Percentiles rank a stretch among this genome's conserved stretches.
phyloP scores from a whole-genome alignment of 2,888 invertebrate genomes.

The Mongoloraphidia duomilia region DNA sequence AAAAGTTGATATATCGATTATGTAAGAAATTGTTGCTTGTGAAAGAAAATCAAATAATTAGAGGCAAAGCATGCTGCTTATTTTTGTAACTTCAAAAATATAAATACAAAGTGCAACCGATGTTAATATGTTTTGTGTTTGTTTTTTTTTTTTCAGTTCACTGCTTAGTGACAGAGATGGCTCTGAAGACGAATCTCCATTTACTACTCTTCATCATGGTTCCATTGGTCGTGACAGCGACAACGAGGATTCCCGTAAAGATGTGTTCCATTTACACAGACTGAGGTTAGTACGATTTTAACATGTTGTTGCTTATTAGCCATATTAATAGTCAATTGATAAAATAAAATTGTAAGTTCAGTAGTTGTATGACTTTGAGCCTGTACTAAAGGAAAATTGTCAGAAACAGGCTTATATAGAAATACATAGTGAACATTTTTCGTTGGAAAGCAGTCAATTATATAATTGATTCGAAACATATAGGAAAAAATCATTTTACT shows the following conservation, averaged over 20 bases:
- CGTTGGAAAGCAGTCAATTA: too few relatives aligned
- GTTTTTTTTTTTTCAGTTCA: slow-evolving; percentile 33
- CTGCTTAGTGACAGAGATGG: slow-evolving; percentile 50
- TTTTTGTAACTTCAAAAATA: too few relatives aligned
- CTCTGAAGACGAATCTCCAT: slow-evolving; percentile 51
- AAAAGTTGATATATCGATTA: neutral
- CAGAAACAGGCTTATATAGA: too few relatives aligned
- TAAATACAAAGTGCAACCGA: too few relatives aligned
- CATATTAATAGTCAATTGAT: neutral
- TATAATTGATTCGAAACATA: too few relatives aligned
- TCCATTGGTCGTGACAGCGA: slow-evolving; percentile 44
- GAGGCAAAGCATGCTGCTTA: too few relatives aligned
- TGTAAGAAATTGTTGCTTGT: neutral
- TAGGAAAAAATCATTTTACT: too few relatives aligned
- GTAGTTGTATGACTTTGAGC: neutral
- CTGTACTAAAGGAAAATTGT: neutral
- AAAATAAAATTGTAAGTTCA: neutral
- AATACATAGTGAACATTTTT: too few relatives aligned
- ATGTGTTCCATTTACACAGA: slow-evolving; percentile 46
- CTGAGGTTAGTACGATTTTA: slow-evolving; percentile 37
- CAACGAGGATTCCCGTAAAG: slow-evolving; percentile 34
- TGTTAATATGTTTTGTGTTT: neutral
- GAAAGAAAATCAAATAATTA: too few relatives aligned
- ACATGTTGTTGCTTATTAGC: neutral
- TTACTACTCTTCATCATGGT: slow-evolving; percentile 39